Percentiles rank a stretch among this genome's conserved stretches.
Evolutionary conservation across 2,797 vertebrate species (phyloP).

Genomic region (Tachyglossus aculeatus): DNA sequence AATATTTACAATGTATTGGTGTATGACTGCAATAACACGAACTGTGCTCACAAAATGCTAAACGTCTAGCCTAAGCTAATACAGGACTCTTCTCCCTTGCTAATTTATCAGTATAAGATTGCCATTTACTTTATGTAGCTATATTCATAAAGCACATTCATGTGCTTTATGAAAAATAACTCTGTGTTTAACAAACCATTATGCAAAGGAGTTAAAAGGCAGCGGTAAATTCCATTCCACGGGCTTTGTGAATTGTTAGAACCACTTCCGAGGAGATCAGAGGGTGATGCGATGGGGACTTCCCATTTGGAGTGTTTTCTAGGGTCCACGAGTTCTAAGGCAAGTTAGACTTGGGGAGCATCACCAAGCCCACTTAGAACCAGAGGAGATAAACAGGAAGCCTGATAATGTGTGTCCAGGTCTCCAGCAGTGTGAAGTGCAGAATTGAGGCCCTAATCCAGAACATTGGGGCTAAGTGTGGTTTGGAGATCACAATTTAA

Average conservation of each 20-base stretch:
- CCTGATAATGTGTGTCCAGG: too few species aligned
- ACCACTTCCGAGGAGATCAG: neutral
- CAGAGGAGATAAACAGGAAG: too few species aligned
- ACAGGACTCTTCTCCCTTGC: slow-evolving; percentile 37
- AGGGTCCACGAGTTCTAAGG: neutral
- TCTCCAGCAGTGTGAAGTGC: too few species aligned
- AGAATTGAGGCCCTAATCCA: too few species aligned
- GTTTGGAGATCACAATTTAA: too few species aligned
- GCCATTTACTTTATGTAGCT: slow-evolving; percentile 58
- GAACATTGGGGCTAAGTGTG: too few species aligned
- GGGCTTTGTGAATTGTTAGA: neutral
- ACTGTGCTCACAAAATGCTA: slow-evolving; percentile 58
- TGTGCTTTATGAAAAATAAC: slow-evolving; percentile 43
- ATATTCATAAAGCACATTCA: slow-evolving; percentile 62
- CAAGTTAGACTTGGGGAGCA: too few species aligned
- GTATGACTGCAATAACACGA: slow-evolving; percentile 50
- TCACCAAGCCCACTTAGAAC: too few species aligned
- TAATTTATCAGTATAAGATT: slow-evolving; percentile 72
- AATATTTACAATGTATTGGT: slow-evolving; percentile 50
- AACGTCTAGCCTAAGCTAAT: slow-evolving; percentile 64
- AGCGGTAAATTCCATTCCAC: slow-evolving; percentile 37
- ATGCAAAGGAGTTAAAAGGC: slow-evolving; percentile 49
- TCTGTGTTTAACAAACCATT: slow-evolving; percentile 45
- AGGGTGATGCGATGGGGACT: neutral
- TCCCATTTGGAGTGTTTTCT: too few species aligned